Conservation (phyloP, 2,888 invertebrate genomes). For the Venusia cambrica region DNA sequence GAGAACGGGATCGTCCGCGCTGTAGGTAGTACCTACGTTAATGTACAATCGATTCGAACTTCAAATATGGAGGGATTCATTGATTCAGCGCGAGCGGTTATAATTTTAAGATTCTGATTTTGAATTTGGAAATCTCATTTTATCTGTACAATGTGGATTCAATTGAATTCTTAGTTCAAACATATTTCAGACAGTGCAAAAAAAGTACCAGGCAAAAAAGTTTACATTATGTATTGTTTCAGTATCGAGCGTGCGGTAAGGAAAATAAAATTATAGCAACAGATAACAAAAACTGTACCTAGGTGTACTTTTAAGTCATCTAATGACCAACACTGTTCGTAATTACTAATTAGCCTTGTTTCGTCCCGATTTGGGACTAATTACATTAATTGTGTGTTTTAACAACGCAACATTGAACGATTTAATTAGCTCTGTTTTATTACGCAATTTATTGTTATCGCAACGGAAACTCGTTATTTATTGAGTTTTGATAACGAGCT, state of each 20-base stretch:
- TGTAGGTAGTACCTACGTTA: constrained; percentile 47
- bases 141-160: too few relatives aligned
- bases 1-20: constrained; percentile 72
- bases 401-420: constrained; percentile 4
- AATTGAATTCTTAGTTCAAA: too few relatives aligned
- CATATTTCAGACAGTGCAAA: too few relatives aligned
- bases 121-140: constrained; percentile 10
- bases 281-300: too few relatives aligned
- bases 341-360: too few relatives aligned
- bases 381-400: constrained; percentile 10
- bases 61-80: constrained; percentile 20
- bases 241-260: too few relatives aligned
- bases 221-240: too few relatives aligned
- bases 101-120: constrained; percentile 12
- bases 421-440: constrained; percentile 16
- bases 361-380: too few relatives aligned
- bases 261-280: too few relatives aligned
- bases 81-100: constrained; percentile 11
- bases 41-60: constrained; percentile 47
- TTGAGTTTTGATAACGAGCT: constrained; percentile 16
- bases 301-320: too few relatives aligned
- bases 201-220: too few relatives aligned
- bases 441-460: constrained; percentile 18
- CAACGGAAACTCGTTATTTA: constrained; percentile 23
- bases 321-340: too few relatives aligned